Base-by-base conservation (phyloP, 2,888 invertebrate genomes). In the Sphinx pinastri region DNA sequence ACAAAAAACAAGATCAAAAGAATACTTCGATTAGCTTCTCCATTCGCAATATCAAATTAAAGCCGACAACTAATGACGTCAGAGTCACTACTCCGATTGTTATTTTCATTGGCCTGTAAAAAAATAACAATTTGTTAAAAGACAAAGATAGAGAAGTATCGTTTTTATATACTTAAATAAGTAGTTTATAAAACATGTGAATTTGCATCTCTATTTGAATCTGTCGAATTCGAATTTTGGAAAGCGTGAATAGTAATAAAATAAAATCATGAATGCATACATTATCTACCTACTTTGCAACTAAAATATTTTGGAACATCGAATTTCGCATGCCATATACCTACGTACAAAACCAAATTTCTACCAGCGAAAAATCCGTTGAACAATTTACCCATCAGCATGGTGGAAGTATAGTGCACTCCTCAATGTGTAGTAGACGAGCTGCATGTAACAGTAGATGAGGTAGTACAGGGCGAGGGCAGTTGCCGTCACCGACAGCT, bases 371-470 rank as follows among this genome's bases (percentile, higher is more conserved):
- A 25, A 2, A 25, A 25, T 25, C 25, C 25, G 1, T 25, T 25
- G 25, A 25, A n/a, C 19, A 55, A 8, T 25, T 79, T 71, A 93
- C 93, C 90, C 88, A 69, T 94, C 93, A 77, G 93, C 92, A 54
- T 92, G 83, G 73, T 91, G 92, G 75, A 94, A 93, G 80, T 87
- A 93, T 52, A 93, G 75, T 0, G 88, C 92, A 51, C 88, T 87
- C 68, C 85, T 80, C 0, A 94, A 78, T 2, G 85, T 86, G 74
- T 83, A 91, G 79, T 93, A 93, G 0, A 93, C 81, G 0, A 94
- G 82, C 68, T 93, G 92, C 91, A 93, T 91, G 74, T 93, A 94
- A 75, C 90, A 90, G 76, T 88, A 93, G 71, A 94, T 87, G 51
- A 93, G 80, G 80, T 94, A 94, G 82, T 93, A 94, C 2, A 92